Percentiles rank a stretch among this genome's conserved stretches.
Conservation (phyloP, 2,888 invertebrate genomes). For the Hydropsyche betteni region DNA sequence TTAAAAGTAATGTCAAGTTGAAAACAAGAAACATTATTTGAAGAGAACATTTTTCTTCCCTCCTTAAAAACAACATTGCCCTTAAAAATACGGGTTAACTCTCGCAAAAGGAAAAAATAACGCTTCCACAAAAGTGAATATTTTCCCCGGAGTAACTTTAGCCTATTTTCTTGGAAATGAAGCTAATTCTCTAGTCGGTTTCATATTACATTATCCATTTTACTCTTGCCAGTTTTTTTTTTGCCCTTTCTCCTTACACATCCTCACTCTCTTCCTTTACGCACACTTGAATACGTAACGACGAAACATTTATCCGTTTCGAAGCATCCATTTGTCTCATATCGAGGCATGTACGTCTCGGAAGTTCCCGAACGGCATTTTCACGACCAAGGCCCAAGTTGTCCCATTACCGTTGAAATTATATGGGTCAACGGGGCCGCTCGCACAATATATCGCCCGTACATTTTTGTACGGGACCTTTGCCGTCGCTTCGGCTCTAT, state of each 20-base stretch:
- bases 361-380: conserved; percentile 7
- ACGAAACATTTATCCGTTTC: neutral
- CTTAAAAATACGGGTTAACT: conserved; percentile 15
- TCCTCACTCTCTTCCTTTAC: neutral
- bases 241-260: too few relatives aligned
- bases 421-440: conserved; percentile 15
- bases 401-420: conserved; percentile 18
- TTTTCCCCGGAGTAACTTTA: conserved; percentile 28
- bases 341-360: too few relatives aligned
- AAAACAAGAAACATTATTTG: neutral
- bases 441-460: conserved; percentile 10
- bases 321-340: too few relatives aligned
- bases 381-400: neutral
- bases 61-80: conserved; percentile 16
- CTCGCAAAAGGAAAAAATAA: conserved; percentile 20
- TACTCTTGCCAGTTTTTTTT: neutral
- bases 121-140: conserved; percentile 20
- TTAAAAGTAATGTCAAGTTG: conserved; percentile 5
- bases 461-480: conserved; percentile 22
- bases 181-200: conserved; percentile 38
- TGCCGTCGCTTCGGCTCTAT: neutral
- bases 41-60: conserved; percentile 1
- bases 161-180: conserved; percentile 35
- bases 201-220: conserved; percentile 39
- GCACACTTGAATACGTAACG: neutral